Evolutionary conservation across 1,140 invertebrate genomes (phyloP).

Genomic region (Tetraneura akinire): DNA sequence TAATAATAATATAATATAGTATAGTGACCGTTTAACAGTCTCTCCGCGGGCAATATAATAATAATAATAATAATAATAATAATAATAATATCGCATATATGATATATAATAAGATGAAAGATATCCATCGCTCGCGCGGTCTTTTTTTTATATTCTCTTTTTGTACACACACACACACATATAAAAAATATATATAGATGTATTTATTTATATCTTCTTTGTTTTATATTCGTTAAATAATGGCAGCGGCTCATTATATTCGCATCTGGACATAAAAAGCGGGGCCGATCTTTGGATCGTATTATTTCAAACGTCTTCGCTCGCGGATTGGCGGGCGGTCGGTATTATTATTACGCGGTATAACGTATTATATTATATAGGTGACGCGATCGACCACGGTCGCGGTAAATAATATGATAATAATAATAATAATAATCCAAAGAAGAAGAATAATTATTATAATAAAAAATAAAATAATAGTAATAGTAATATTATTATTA

Average conservation of each 20-base stretch:
- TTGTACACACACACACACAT: neutral
- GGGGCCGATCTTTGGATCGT: conserved; percentile 16
- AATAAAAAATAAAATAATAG: too few species aligned
- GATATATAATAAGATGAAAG: neutral
- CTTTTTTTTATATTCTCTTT: conserved; percentile 1
- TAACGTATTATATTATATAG: too few species aligned
- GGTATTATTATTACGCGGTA: neutral
- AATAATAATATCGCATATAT: conserved; percentile 7
- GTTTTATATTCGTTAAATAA: neutral
- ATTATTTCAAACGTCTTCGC: neutral
- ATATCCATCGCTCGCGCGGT: neutral
- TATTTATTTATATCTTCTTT: conserved; percentile 1
- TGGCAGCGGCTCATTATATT: conserved; percentile 37
- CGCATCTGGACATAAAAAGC: conserved; percentile 13
- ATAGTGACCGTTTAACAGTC: conserved; percentile 20
- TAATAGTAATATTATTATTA: too few species aligned
- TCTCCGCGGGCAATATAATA: conserved; percentile 7
- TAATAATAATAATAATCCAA: too few species aligned
- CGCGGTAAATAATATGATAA: neutral
- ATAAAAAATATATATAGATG: neutral
- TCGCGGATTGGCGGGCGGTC: neutral
- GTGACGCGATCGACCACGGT: neutral
- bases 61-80: neutral
- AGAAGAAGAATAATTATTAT: too few species aligned
- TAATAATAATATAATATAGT: conserved; percentile 8